phyloP scores from a whole-genome alignment of 2,888 invertebrate species.

The Brachylomia viminalis region DNA sequence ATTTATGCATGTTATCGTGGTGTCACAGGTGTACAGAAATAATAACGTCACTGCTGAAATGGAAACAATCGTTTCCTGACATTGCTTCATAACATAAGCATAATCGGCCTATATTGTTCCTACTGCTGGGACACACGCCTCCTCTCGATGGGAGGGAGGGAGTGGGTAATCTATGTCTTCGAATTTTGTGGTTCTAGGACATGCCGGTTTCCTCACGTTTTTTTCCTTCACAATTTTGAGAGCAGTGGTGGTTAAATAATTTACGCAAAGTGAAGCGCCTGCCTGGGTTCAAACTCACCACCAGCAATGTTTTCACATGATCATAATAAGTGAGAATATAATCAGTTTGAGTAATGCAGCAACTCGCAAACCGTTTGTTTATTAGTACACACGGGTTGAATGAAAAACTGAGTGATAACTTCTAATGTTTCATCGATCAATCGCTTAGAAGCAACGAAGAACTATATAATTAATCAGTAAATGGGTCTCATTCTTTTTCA shows the following conservation, averaged over 20 bases:
- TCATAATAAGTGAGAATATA: background rate
- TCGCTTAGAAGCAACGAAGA: no score
- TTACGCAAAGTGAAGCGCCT: background rate
- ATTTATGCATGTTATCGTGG: background rate
- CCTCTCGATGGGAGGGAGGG: background rate
- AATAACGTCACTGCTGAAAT: conserved; percentile 2
- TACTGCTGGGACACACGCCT: background rate
- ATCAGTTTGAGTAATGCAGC: no score
- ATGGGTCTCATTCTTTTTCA: background rate
- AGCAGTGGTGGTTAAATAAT: background rate
- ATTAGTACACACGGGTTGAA: no score
- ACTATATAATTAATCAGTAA: no score
- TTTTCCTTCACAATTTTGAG: background rate
- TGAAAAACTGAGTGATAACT: no score
- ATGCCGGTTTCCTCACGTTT: background rate
- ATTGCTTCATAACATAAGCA: background rate
- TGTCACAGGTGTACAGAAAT: conserved; percentile 1
- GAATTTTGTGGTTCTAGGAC: background rate
- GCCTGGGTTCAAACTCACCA: background rate
- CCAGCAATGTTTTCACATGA: background rate
- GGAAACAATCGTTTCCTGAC: background rate
- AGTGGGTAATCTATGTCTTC: background rate
- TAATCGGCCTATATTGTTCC: background rate
- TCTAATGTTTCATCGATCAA: no score
- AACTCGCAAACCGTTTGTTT: no score